Conservation (phyloP, 53 echinoderm and acorn worm species). For the Zoroaster sp. region DNA sequence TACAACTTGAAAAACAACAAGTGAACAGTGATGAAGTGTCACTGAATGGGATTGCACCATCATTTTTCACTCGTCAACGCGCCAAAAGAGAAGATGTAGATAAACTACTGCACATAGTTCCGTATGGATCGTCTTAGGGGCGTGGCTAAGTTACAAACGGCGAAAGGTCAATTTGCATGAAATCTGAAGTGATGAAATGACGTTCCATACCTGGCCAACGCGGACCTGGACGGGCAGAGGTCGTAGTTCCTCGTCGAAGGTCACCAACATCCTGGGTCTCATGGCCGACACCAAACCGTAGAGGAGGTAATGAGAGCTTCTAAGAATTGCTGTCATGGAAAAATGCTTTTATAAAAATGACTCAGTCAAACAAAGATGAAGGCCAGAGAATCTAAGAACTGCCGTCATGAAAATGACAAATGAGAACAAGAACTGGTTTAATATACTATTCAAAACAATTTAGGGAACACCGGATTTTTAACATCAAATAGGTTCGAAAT, state of each 20-base stretch:
- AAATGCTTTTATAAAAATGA: no score
- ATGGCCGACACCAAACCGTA: slow-evolving; percentile 94
- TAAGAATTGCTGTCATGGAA: slow-evolving; percentile 76
- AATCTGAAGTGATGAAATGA: neutral
- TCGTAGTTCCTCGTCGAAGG: slow-evolving; percentile 90
- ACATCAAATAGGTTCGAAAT: no score
- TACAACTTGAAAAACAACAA: no score
- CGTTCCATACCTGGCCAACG: slow-evolving; percentile 89
- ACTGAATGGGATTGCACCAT: neutral
- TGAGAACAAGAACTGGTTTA: no score
- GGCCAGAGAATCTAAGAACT: no score
- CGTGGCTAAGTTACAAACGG: neutral
- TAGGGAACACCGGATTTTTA: no score
- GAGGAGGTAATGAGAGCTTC: slow-evolving; percentile 90
- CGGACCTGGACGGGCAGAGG: slow-evolving; percentile 97
- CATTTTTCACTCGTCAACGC: neutral
- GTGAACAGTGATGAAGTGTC: no score
- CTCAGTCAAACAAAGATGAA: no score
- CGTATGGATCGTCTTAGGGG: no score
- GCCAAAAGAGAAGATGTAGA: neutral
- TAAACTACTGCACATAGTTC: no score
- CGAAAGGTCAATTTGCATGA: neutral
- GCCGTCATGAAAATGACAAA: no score
- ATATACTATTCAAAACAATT: no score
- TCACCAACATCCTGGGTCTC: slow-evolving; percentile 95